phyloP scores from a whole-genome alignment of 2,113 vertebrate genomes.

The Connochaetes taurinus region DNA sequence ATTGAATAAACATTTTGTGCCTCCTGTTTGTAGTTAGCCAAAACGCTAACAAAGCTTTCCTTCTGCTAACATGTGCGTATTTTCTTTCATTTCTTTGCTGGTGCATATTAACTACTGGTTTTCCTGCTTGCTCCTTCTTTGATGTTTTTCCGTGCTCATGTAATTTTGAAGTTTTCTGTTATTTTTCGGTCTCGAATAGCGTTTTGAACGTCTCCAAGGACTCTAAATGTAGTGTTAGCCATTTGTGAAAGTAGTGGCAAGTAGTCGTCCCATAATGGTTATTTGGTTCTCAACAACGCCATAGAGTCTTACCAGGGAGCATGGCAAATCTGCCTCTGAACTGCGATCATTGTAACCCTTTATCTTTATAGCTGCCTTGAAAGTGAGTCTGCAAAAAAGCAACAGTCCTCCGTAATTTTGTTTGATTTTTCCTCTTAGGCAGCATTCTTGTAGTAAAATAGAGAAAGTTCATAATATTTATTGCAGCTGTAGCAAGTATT shows the following conservation, averaged over 20 bases:
- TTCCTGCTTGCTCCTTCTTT: not conserved
- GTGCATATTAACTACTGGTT: not conserved
- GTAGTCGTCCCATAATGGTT: not conserved
- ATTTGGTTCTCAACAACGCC: not conserved
- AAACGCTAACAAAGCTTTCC: not conserved
- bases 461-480: slow-evolving; percentile 58
- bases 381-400: slow-evolving; percentile 15
- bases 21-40: not conserved
- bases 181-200: not conserved
- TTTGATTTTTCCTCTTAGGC: slow-evolving; percentile 60
- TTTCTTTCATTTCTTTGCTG: not conserved
- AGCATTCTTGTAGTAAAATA: slow-evolving; percentile 51
- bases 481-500: slow-evolving; percentile 3
- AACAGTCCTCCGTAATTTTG: slow-evolving; percentile 27
- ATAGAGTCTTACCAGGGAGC: not conserved
- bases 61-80: not conserved
- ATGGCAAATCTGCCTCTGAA: not conserved
- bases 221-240: not conserved
- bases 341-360: not conserved
- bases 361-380: slow-evolving; percentile 47
- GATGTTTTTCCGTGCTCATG: not conserved
- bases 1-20: not conserved
- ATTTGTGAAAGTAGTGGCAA: not conserved
- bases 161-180: not conserved
- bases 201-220: not conserved